Evolutionary conservation across 2,797 vertebrate genomes (phyloP).

Genomic region (Acrossocheilus wenchowensis): DNA sequence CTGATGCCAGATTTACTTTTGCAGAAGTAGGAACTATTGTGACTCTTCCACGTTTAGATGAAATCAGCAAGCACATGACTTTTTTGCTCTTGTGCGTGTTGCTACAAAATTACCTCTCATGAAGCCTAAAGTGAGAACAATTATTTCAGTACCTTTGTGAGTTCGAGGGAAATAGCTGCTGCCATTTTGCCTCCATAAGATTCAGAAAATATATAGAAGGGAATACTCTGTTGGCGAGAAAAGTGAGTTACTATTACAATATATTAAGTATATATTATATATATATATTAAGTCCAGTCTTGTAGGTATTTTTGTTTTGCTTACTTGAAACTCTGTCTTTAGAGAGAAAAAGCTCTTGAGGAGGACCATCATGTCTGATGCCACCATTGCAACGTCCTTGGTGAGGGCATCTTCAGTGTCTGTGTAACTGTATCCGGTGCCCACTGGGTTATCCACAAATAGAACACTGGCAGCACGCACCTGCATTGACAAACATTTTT

Average conservation of each 20-base stretch:
- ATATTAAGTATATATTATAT: too few species aligned
- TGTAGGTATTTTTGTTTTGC: background rate
- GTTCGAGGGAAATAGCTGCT: conserved; percentile 85
- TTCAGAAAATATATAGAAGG: conserved; percentile 97
- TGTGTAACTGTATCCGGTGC: conserved; percentile 91
- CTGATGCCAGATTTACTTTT: background rate
- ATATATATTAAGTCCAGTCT: background rate
- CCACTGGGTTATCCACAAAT: conserved; percentile 97
- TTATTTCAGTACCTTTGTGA: conserved; percentile 79
- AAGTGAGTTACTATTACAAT: background rate
- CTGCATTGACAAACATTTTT: conserved; percentile 68
- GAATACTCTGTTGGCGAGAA: conserved; percentile 75
- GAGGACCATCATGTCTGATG: conserved; percentile 91
- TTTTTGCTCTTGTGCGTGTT: background rate
- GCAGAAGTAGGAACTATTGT: background rate
- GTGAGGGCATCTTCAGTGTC: conserved; percentile 78
- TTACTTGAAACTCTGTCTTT: conserved; percentile 87
- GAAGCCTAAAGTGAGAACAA: background rate
- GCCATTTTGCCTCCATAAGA: conserved; percentile 99
- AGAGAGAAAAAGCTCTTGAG: conserved; percentile 84
- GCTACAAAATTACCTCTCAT: background rate
- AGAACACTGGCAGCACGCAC: conserved; percentile 86
- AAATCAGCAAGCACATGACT: conserved; percentile 4
- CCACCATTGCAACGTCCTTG: conserved; percentile 82
- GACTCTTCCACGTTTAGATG: conserved; percentile 24